These are phyloP conservation scores for Cottoperca gobio DNA, from an alignment of 2,797 vertebrate species.

Conservation along the genomic window DNA sequence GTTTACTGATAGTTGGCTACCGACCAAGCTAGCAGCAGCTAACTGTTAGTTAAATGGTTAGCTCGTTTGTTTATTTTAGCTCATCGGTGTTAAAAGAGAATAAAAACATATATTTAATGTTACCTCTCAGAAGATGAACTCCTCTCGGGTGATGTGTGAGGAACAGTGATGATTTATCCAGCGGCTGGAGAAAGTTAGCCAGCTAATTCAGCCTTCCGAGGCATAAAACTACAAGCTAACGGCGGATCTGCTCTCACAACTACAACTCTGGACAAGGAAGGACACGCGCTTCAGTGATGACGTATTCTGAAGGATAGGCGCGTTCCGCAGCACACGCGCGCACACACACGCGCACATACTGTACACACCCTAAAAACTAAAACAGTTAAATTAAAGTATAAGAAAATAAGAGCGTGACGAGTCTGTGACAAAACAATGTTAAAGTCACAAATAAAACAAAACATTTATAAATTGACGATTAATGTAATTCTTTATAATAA, in stretches of 20 bases:
- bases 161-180: conserved; percentile 29
- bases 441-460: not conserved
- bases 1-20: conserved; percentile 54
- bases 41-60: conserved; percentile 48
- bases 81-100: not conserved
- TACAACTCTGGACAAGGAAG: conserved; percentile 61
- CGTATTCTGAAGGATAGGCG: conserved; percentile 38
- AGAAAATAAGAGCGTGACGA: not conserved
- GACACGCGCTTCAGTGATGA: conserved; percentile 35
- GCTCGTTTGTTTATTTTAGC: conserved; percentile 46
- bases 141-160: conserved; percentile 12
- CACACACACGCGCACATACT: not conserved
- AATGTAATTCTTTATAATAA: too few relatives aligned
- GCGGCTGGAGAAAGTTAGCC: conserved; percentile 51
- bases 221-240: conserved; percentile 64
- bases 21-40: conserved; percentile 61
- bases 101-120: not conserved
- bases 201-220: conserved; percentile 55
- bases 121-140: conserved; percentile 58
- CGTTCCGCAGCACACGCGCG: conserved; percentile 1
- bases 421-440: too few relatives aligned
- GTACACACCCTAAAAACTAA: not conserved
- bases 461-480: not conserved
- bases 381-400: not conserved
- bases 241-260: conserved; percentile 34